Conservation (phyloP, 2,888 invertebrate species). For the Formica aserva region DNA sequence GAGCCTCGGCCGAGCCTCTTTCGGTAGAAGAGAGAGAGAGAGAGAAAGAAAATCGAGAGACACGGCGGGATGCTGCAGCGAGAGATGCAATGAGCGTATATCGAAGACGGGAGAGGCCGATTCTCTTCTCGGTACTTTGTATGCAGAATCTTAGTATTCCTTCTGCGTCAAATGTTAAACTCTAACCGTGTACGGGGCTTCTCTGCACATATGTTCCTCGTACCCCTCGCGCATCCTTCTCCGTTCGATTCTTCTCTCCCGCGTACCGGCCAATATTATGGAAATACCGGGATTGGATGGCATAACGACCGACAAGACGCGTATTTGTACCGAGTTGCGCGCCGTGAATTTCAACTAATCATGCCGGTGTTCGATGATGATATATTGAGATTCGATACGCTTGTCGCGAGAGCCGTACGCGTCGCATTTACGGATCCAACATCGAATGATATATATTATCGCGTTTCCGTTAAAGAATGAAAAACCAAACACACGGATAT, state of each 20-base stretch:
- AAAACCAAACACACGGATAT: background rate
- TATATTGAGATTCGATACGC: constrained; percentile 17
- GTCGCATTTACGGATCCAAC: constrained; percentile 4
- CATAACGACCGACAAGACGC: constrained; percentile 69
- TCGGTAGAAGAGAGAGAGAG: background rate
- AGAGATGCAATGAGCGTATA: constrained; percentile 12
- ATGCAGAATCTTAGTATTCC: constrained; percentile 82
- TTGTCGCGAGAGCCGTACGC: background rate
- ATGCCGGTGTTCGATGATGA: constrained; percentile 49
- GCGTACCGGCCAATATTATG: constrained; percentile 74
- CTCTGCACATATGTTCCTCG: constrained; percentile 33
- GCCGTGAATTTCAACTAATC: constrained; percentile 75
- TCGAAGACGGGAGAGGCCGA: constrained; percentile 45
- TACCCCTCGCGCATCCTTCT: background rate
- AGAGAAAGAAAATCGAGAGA: background rate
- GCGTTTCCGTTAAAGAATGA: background rate
- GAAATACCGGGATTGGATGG: constrained; percentile 71
- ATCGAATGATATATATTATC: constrained; percentile 16
- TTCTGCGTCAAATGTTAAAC: constrained; percentile 83
- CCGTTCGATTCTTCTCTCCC: constrained; percentile 40
- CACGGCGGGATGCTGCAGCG: constrained; percentile 36
- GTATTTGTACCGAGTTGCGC: constrained; percentile 77
- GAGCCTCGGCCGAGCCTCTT: constrained; percentile 54
- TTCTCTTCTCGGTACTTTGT: constrained; percentile 54
- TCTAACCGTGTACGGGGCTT: constrained; percentile 78